A percentile compares a stretch with the other conserved stretches of the same genome.
Conservation (phyloP, 2,113 vertebrate species). For the Chaetura pelagica region DNA sequence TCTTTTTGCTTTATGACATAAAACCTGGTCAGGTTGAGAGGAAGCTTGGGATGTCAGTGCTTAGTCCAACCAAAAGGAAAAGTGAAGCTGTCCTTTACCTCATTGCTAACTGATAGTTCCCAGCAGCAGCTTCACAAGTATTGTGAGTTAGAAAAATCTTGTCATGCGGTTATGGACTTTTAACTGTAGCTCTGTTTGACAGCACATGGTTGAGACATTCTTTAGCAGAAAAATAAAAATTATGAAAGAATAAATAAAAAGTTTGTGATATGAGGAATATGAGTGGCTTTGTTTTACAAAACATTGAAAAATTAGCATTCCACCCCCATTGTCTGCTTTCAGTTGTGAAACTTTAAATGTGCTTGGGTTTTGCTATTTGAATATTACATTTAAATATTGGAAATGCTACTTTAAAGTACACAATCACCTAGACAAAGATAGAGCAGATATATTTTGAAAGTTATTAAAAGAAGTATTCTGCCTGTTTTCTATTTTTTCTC, state of each 20-base stretch:
- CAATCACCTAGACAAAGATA: background rate
- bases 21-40: background rate
- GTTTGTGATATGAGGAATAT: background rate
- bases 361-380: background rate
- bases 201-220: background rate
- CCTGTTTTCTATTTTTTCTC: background rate
- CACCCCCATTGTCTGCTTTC: background rate
- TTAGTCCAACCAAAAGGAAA: background rate
- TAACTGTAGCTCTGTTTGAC: background rate
- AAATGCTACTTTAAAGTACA: background rate
- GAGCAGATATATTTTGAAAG: conserved; percentile 1
- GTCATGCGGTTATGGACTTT: background rate
- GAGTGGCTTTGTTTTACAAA: background rate
- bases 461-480: conserved; percentile 1
- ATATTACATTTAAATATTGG: background rate
- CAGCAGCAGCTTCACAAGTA: background rate
- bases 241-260: background rate
- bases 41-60: background rate
- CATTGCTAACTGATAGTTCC: background rate
- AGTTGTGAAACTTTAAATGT: background rate
- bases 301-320: background rate
- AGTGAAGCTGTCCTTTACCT: background rate
- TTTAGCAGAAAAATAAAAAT: background rate
- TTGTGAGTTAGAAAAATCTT: background rate
- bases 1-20: background rate